Base-by-base conservation (phyloP, 2,888 invertebrate genomes). In the Caenorhabditis plicata region DNA sequence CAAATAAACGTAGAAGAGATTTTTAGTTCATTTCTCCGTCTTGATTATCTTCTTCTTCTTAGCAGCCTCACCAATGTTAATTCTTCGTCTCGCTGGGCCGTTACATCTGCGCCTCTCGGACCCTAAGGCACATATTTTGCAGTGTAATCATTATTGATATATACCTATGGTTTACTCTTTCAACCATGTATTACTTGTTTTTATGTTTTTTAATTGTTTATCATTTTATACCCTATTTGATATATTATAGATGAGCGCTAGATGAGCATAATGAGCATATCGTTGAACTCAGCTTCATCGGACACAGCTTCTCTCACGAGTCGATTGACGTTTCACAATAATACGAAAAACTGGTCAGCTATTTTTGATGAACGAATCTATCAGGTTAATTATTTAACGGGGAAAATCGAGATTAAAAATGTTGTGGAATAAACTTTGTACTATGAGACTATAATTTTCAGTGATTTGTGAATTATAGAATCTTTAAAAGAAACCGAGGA, bases 341-440 rank as follows among this genome's bases (percentile, higher is more conserved):
- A 22, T 4, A 38, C 33, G n/a, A 54, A 55, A 23, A 39, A 54
- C 19, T 61, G 54, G 54, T 42, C 51, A 4, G 46, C 54, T 5
- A 55, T 61, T 26, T 61, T 61, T 42, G 61, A 61, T 40, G 61
- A 61, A 19, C 29, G 61, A 23, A 61, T 61, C 29, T 61, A 61
- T 40, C 45, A 57, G 51, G 55, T 56, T n/a, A n/a, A n/a, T n/a
- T n/a, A n/a, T 43, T 43, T 31, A 7, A 32, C 4, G 43, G 7
- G 13, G 23, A 39, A 11, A 11, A 11, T 22, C 20, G 11, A 11
- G 22, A 4, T 23, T 5, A 23, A n/a, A 11, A 15, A 17, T 4
- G 27, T 42, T 33, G 7, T 19, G n/a, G n/a, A n/a, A n/a, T n/a
- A n/a, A n/a, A n/a, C n/a, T n/a, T n/a, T n/a, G n/a, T n/a, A n/a